Conservation (phyloP, 2,797 vertebrate species). For the Epinephelus coioides region DNA sequence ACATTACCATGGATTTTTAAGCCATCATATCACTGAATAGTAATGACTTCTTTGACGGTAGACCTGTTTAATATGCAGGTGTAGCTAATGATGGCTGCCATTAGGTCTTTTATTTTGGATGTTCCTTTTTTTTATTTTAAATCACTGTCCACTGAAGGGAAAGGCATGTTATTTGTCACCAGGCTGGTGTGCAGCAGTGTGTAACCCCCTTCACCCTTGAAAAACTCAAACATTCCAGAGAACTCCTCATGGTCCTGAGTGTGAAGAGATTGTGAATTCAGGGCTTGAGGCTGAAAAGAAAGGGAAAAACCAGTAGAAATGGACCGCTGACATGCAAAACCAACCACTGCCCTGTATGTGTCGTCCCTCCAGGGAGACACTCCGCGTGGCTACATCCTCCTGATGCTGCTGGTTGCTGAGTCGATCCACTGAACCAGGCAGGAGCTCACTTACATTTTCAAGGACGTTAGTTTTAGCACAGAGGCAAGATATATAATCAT, state of each 20-base stretch:
- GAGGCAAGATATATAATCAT: neutral
- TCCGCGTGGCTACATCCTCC: neutral
- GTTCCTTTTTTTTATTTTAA: neutral
- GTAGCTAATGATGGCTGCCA: conserved; percentile 13
- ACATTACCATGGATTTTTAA: conserved; percentile 31
- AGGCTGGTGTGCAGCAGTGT: neutral
- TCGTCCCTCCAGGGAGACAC: neutral
- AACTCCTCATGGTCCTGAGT: neutral
- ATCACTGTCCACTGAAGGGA: neutral
- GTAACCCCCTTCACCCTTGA: neutral
- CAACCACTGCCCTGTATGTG: neutral
- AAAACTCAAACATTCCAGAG: neutral
- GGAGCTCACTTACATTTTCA: neutral
- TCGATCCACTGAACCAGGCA: conserved; percentile 5
- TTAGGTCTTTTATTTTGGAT: conserved; percentile 10
- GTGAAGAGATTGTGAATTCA: neutral
- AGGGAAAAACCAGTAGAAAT: neutral
- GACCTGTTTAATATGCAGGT: conserved; percentile 51
- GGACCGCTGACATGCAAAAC: neutral
- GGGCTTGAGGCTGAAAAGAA: conserved; percentile 7
- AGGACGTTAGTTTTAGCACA: neutral
- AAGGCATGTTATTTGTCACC: conserved; percentile 6
- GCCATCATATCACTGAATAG: neutral
- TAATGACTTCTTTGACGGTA: conserved; percentile 26
- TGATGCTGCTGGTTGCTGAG: conserved; percentile 4